Evolutionary conservation across 2,113 vertebrate species (phyloP), one percentile per base, ranked within the genome.

Genomic region (Lophura nycthemera): DNA sequence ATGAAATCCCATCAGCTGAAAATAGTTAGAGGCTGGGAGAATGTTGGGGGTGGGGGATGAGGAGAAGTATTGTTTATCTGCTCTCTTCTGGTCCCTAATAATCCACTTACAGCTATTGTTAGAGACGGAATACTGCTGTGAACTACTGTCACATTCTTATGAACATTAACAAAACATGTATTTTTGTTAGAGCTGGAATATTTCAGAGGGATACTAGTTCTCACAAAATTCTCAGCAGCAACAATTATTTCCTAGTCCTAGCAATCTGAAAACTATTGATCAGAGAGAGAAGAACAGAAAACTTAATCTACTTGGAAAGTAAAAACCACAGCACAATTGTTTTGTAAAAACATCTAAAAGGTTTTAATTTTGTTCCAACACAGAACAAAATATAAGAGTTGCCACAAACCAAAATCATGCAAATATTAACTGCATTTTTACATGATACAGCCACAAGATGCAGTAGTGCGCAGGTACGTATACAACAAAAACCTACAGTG

Each of bases 1-100:
- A 94, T 92, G 92, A 96, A 96, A 96, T 93, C 83, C 96, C 93
- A 92, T 90, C 86, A 94, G 93, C 83, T 90, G 88, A 96, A 95
- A 93, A 95, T 88, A 96, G 92, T 90, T 84, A 74, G 77, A 88
- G 86, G 95, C 88, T 88, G 83, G 40, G 72, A 82, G 52, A 90
- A 63, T 42, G 64, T 65, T 90, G 72, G 83, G 69, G 56, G 56
- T 57, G 56, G 73, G 88, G 72, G 42, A 16, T 66, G 42, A 92
- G 67, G 75, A 89, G 67, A 73, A 90, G 80, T 75, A 94, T 93
- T 97, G 88, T 96, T 95, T 93, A 72, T 90, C 69, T 83, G 80
- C 61, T 70, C 61, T 70, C n/a, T 78, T 90, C 73, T 88, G 65
- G 56, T 89, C 22, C 47, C 88, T 57, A 83, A 86, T 86, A 73